Percentiles rank a stretch among this genome's conserved stretches.
Conservation (phyloP, 2,113 vertebrate genomes). For the Pimephales promelas region DNA sequence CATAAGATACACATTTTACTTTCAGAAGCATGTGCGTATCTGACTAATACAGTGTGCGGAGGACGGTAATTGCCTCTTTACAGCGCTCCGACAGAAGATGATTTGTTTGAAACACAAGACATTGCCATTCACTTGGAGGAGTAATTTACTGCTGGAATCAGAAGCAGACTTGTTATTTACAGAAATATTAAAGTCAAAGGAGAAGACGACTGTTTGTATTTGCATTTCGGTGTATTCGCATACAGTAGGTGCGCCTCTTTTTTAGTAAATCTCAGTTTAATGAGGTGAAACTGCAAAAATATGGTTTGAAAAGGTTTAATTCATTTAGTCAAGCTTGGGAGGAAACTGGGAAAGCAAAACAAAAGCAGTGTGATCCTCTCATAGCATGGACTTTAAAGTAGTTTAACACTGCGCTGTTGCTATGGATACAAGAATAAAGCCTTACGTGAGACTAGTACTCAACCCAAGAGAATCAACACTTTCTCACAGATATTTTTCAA, state of each 20-base stretch:
- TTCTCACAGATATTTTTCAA: conserved; percentile 38
- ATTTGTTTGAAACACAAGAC: conserved; percentile 40
- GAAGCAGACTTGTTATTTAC: conserved; percentile 37
- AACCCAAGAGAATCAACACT: conserved; percentile 46
- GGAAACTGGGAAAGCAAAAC: conserved; percentile 35
- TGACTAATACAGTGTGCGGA: not conserved
- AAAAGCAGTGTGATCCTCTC: conserved; percentile 34
- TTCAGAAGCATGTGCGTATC: not conserved
- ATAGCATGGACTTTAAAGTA: conserved; percentile 33
- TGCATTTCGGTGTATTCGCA: conserved; percentile 20
- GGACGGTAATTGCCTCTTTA: conserved; percentile 33
- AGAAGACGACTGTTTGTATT: not conserved
- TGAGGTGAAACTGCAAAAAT: conserved; percentile 26
- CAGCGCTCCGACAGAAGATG: conserved; percentile 22
- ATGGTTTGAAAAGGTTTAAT: conserved; percentile 7
- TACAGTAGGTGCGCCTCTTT: not conserved
- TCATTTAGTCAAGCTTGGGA: conserved; percentile 21
- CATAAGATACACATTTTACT: not conserved
- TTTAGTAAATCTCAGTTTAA: not conserved
- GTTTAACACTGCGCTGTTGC: conserved; percentile 47
- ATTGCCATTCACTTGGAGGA: conserved; percentile 23
- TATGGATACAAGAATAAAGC: conserved; percentile 58
- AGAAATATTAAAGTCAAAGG: conserved; percentile 25
- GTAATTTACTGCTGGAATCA: conserved; percentile 41
- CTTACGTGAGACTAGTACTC: conserved; percentile 45